Conservation (phyloP, 2,888 invertebrate genomes). For the Andrena flavipes region DNA sequence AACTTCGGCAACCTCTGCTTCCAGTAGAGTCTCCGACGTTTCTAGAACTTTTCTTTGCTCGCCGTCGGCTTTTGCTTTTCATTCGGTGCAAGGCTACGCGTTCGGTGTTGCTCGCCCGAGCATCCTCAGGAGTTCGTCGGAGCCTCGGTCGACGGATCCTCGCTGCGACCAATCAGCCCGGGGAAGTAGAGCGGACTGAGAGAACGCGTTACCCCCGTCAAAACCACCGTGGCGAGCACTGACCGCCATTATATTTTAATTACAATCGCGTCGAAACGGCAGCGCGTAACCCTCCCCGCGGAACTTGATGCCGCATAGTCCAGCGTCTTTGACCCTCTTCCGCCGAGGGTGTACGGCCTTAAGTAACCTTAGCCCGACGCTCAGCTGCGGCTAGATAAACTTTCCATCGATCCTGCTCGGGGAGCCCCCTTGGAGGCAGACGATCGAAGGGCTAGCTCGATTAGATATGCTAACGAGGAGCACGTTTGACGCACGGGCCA, state of each 20-base stretch:
- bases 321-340: slow-evolving; percentile 14
- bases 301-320: not conserved
- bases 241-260: slow-evolving; percentile 72
- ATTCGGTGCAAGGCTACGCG: not conserved
- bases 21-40: no score
- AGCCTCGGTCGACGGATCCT: slow-evolving; percentile 18
- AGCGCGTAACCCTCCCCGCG: not conserved
- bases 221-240: slow-evolving; percentile 18
- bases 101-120: not conserved
- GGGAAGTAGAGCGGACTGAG: slow-evolving; percentile 75
- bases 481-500: no score
- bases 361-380: slow-evolving; percentile 20
- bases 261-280: not conserved
- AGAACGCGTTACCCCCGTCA: slow-evolving; percentile 51
- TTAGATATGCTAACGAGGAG: not conserved
- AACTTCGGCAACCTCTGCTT: no score
- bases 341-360: slow-evolving; percentile 25
- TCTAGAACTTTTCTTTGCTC: not conserved
- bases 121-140: not conserved
- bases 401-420: not conserved
- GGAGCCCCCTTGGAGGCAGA: not conserved
- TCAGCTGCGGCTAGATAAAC: not conserved
- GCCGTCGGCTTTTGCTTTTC: not conserved
- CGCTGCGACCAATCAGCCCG: slow-evolving; percentile 76
- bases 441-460: not conserved